These are phyloP conservation scores for Brachionichthys hirsutus DNA, from an alignment of 2,113 vertebrate genomes.

Conservation along the genomic window DNA sequence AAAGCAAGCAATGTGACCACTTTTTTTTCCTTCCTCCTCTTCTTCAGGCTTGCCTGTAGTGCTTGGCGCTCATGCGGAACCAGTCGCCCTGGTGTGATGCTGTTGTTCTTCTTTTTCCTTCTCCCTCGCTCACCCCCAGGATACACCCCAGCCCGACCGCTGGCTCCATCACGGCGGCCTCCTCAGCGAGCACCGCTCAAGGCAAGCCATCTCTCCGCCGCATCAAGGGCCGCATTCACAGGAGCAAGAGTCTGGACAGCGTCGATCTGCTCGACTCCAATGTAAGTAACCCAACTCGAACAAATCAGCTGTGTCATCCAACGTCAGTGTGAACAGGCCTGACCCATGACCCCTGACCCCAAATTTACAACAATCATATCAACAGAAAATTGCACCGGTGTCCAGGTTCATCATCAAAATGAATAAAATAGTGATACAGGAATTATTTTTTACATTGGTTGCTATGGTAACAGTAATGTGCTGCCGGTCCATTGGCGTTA, in stretches of 20 bases:
- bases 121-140: constrained; percentile 67
- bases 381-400: too few species aligned
- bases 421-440: too few species aligned
- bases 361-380: too few species aligned
- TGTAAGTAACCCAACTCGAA: constrained; percentile 80
- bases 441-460: too few species aligned
- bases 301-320: neutral
- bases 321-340: too few species aligned
- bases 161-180: constrained; percentile 85
- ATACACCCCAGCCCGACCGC: constrained; percentile 89
- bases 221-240: constrained; percentile 94
- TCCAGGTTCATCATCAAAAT: too few species aligned
- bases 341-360: too few species aligned
- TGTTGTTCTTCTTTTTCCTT: constrained; percentile 36
- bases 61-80: constrained; percentile 30
- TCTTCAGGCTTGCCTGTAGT: constrained; percentile 28
- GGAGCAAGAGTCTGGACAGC: constrained; percentile 95
- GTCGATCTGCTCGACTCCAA: constrained; percentile 93
- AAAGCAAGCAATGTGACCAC: constrained; percentile 24
- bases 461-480: too few species aligned
- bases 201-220: constrained; percentile 94
- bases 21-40: constrained; percentile 11
- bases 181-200: constrained; percentile 85
- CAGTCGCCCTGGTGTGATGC: constrained; percentile 27
- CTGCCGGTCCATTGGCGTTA: too few species aligned